These are phyloP conservation scores for Callimorpha dominula DNA, from an alignment of 2,888 invertebrate genomes.

Conservation along the genomic window DNA sequence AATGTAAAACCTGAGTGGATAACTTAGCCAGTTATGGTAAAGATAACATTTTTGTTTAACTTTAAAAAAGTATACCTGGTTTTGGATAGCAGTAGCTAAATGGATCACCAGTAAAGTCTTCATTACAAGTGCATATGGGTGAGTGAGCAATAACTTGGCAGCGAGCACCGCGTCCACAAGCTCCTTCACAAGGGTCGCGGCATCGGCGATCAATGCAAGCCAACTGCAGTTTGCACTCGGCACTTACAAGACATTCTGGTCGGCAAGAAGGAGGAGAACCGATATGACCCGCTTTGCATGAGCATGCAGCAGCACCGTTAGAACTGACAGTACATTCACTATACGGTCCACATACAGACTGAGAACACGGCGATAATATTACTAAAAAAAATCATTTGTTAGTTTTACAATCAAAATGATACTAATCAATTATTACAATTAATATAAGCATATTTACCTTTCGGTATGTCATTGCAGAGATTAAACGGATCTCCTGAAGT, in stretches of 20 bases:
- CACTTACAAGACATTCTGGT: conserved; percentile 91
- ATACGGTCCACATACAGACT: conserved; percentile 93
- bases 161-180: conserved; percentile 90
- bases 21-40: background rate
- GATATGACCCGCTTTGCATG: conserved; percentile 90
- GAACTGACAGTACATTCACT: conserved; percentile 87
- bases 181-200: conserved; percentile 91
- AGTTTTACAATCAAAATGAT: background rate
- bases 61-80: conserved; percentile 76
- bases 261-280: conserved; percentile 92
- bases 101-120: conserved; percentile 90
- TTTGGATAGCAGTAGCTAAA: conserved; percentile 88
- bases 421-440: background rate
- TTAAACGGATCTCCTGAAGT: conserved; percentile 91
- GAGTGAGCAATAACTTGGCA: conserved; percentile 92
- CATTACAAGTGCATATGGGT: conserved; percentile 90
- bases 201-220: conserved; percentile 91
- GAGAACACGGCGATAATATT: conserved; percentile 86
- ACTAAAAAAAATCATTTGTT: conserved; percentile 33
- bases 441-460: conserved; percentile 58
- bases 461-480: conserved; percentile 71
- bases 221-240: conserved; percentile 89
- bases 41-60: background rate
- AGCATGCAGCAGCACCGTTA: conserved; percentile 88
- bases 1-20: background rate